These are phyloP conservation scores for Dolichomitus sp. DNA, from an alignment of 2,888 invertebrate species.

Conservation along the genomic window DNA sequence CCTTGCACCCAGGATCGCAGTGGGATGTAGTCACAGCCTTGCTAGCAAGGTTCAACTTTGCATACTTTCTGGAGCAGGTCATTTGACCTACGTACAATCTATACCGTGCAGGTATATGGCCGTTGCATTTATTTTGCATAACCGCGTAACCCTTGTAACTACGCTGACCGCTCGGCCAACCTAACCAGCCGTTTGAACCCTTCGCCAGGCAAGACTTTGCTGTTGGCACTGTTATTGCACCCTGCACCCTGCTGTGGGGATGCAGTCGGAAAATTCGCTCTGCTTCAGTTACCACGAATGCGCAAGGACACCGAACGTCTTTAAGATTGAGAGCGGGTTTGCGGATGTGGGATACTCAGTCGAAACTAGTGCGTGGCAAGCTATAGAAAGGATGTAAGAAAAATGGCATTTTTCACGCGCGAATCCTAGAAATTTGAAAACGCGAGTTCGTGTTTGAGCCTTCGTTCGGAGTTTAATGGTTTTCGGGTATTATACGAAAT, in stretches of 20 bases:
- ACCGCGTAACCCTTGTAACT: conserved; percentile 75
- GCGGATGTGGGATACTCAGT: conserved; percentile 76
- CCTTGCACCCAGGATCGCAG: conserved; percentile 20
- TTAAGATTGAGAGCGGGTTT: conserved; percentile 74
- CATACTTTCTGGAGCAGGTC: conserved; percentile 66
- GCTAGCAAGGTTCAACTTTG: conserved; percentile 1
- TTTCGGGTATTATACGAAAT: conserved; percentile 39
- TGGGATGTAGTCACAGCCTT: background rate
- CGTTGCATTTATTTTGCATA: conserved; percentile 80
- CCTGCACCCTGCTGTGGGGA: conserved; percentile 58
- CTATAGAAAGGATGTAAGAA: conserved; percentile 37
- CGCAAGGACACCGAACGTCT: conserved; percentile 76
- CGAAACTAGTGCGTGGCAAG: conserved; percentile 24
- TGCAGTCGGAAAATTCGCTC: conserved; percentile 77
- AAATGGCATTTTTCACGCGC: conserved; percentile 66
- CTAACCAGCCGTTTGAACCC: conserved; percentile 56
- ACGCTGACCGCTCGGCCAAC: conserved; percentile 7
- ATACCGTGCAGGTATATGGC: conserved; percentile 75
- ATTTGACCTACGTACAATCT: conserved; percentile 12
- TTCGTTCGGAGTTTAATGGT: background rate
- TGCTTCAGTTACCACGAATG: conserved; percentile 80
- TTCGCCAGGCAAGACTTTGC: conserved; percentile 9
- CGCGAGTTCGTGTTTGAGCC: conserved; percentile 22
- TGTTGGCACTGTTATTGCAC: conserved; percentile 18
- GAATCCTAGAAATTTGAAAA: conserved; percentile 27